Percentiles rank a stretch among this genome's conserved stretches.
Evolutionary conservation across 2,888 invertebrate genomes (phyloP).

Genomic region (Orgyia antiqua): DNA sequence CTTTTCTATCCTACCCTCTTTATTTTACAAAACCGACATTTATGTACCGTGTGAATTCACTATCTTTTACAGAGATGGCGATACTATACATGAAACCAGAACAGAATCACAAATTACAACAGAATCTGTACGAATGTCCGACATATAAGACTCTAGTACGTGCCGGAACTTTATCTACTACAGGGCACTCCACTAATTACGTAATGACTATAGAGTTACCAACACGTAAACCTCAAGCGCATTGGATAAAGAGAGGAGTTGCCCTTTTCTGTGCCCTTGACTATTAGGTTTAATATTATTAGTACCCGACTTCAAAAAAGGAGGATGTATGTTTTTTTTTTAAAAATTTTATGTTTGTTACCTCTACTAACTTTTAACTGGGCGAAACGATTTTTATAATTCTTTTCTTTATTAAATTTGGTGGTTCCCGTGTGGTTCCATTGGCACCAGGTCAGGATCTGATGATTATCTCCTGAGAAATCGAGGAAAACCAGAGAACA

Average conservation of each 20-base stretch:
- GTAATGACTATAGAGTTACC: conserved; percentile 85
- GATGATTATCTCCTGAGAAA: too few relatives aligned
- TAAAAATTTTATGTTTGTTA: too few relatives aligned
- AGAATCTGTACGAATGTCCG: conserved; percentile 81
- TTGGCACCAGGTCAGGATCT: too few relatives aligned
- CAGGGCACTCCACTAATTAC: conserved; percentile 91
- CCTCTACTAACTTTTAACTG: too few relatives aligned
- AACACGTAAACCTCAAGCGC: conserved; percentile 80
- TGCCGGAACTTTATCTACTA: conserved; percentile 86
- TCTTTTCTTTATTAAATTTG: too few relatives aligned
- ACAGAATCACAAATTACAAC: conserved; percentile 73
- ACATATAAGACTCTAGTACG: conserved; percentile 88
- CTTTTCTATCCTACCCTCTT: too few relatives aligned
- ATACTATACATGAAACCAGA: conserved; percentile 84
- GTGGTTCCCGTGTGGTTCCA: too few relatives aligned
- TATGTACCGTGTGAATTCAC: too few relatives aligned
- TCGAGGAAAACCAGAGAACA: too few relatives aligned
- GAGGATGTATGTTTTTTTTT: neutral
- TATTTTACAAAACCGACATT: too few relatives aligned
- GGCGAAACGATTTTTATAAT: too few relatives aligned
- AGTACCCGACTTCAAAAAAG: neutral
- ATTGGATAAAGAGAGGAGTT: conserved; percentile 89
- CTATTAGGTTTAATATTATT: conserved; percentile 38
- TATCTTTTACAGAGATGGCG: conserved; percentile 85
- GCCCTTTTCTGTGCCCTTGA: conserved; percentile 87